Base-by-base conservation (phyloP, 2,888 invertebrate genomes). In the Sminthurides aquaticus region DNA sequence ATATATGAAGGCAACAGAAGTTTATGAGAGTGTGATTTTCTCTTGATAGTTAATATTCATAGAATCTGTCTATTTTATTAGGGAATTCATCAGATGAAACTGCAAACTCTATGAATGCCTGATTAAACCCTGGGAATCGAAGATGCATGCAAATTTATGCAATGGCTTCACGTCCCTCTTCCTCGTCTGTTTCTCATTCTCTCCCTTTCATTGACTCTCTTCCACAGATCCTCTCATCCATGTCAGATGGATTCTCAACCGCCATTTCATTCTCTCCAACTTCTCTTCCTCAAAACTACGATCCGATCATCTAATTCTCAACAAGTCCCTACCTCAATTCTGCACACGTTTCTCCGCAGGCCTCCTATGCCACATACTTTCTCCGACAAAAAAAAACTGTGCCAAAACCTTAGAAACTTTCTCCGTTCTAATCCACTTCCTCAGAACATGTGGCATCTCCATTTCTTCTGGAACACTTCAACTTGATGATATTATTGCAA, bases 71-170 rank as follows among this genome's bases (percentile, higher is more conserved):
- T 60, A 57, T 49, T 67, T 67, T 67, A 67, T 64, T 62, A 66
- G 59, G 64, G 64, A 63, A 63, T 66, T 66, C 66, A 65, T 65
- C 62, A 63, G 65, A 63, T 57, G 52, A 49, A 67, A 64, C 54
- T 58, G 52, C 60, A 63, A 66, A 61, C 61, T 65, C 56, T 57
- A 66, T 66, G 64, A 66, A 66, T 68, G 64, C 57, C 65, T 68
- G 65, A 65, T 68, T 68, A 65, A 68, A 68, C 65, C 56, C 64
- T 57, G 49, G 62, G 64, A 68, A 68, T 68, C 64, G 64, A 68
- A 64, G 64, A 64, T 60, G 62, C 66, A 62, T 68, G 61, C 66
- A 66, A 68, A 68, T 68, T 66, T 68, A 66, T 68, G 66, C 68
- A 66, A 67, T 61, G 61, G 60, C 61, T 64, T 67, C 64, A 57